Evolutionary conservation across 2,797 vertebrate genomes (phyloP).

Genomic region (Pangasius mekongensis): DNA sequence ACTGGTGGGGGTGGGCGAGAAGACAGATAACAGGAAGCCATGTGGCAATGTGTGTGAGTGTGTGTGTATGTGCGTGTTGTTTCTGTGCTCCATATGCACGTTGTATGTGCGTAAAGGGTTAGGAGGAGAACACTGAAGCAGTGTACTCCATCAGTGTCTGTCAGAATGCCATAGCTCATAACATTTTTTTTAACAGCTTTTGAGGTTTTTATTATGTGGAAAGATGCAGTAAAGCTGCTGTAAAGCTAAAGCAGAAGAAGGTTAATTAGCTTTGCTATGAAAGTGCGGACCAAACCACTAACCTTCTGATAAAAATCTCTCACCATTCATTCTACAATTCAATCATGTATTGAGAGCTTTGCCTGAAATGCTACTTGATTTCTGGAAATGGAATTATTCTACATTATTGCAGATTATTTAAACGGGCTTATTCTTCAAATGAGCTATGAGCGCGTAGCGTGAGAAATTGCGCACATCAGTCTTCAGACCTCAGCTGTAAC

Average conservation of each 20-base stretch:
- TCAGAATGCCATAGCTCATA: conserved; percentile 27
- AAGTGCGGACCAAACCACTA: background rate
- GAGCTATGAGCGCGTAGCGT: background rate
- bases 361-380: background rate
- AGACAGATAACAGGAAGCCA: conserved; percentile 69
- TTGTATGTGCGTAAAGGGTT: background rate
- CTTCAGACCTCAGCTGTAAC: background rate
- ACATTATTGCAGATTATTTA: background rate
- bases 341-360: background rate
- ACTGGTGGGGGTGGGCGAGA: conserved; percentile 54
- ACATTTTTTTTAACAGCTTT: conserved; percentile 3
- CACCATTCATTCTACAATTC: background rate
- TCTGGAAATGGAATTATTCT: background rate
- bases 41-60: conserved; percentile 58
- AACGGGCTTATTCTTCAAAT: background rate
- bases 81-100: conserved; percentile 34
- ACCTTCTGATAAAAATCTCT: background rate
- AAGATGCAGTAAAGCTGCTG: conserved; percentile 34
- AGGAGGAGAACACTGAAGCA: conserved; percentile 33
- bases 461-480: background rate
- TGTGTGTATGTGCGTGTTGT: background rate
- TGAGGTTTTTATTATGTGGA: conserved; percentile 39
- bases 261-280: conserved; percentile 35
- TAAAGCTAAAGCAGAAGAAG: conserved; percentile 23
- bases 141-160: conserved; percentile 20